Evolutionary conservation across 1,140 invertebrate genomes (phyloP).

Genomic region (Bombus haemorrhoidalis): DNA sequence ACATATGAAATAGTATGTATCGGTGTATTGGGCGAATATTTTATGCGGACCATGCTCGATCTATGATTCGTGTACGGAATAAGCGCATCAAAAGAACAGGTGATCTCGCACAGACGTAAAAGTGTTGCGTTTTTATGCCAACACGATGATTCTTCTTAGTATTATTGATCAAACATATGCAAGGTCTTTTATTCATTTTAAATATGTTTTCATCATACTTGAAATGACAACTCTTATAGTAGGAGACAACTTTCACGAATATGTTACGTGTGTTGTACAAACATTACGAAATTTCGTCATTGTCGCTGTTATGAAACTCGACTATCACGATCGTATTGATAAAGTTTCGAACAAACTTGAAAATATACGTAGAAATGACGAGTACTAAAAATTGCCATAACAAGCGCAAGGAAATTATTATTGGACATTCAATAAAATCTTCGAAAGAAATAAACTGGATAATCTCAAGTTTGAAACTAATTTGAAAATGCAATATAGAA

Average conservation of each 20-base stretch:
- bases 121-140: neutral
- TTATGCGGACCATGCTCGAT: neutral
- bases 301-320: too few relatives aligned
- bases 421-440: too few relatives aligned
- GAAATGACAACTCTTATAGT: neutral
- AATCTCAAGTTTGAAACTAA: too few relatives aligned
- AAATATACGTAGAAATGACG: neutral
- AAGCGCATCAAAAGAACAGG: neutral
- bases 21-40: neutral
- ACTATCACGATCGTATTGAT: too few relatives aligned
- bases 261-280: too few relatives aligned
- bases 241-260: too few relatives aligned
- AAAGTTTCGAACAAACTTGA: too few relatives aligned
- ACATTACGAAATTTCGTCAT: too few relatives aligned
- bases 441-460: too few relatives aligned
- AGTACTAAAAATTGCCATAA: neutral
- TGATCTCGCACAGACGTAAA: neutral
- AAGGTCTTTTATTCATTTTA: neutral
- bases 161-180: neutral
- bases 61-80: neutral
- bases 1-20: neutral
- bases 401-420: neutral
- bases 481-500: too few relatives aligned
- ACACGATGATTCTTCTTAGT: neutral
- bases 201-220: neutral